Percentiles rank a stretch among this genome's conserved stretches.
These are phyloP conservation scores for Scophthalmus maximus DNA, from an alignment of 2,113 vertebrate genomes.

Conservation along the genomic window DNA sequence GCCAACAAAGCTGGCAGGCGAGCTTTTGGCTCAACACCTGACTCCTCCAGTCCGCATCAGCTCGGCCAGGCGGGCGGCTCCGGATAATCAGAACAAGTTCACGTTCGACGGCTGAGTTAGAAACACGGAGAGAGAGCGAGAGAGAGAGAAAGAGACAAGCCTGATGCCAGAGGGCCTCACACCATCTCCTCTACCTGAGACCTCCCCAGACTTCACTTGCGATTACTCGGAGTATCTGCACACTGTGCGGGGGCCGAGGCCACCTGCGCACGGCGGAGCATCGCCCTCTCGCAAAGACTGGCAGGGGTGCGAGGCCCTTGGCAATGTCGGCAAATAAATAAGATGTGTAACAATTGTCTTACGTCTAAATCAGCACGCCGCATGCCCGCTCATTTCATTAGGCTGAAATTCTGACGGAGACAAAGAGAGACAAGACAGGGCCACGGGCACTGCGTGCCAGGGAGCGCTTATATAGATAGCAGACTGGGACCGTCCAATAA, in stretches of 20 bases:
- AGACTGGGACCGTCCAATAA: constrained; percentile 54
- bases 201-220: constrained; percentile 38
- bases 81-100: constrained; percentile 25
- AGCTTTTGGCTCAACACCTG: constrained; percentile 38
- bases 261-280: constrained; percentile 37
- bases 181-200: constrained; percentile 14
- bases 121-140: background rate
- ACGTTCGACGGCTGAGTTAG: constrained; percentile 28
- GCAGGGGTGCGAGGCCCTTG: background rate
- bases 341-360: constrained; percentile 45
- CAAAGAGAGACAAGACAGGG: constrained; percentile 51
- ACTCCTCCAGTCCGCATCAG: constrained; percentile 16
- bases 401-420: constrained; percentile 47
- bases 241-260: background rate
- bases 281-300: background rate
- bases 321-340: constrained; percentile 53
- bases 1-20: constrained; percentile 6
- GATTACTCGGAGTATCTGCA: constrained; percentile 49
- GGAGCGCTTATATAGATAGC: constrained; percentile 38
- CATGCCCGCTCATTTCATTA: constrained; percentile 56
- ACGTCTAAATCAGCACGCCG: constrained; percentile 32
- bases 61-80: constrained; percentile 1
- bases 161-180: constrained; percentile 9
- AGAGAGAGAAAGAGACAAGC: background rate
- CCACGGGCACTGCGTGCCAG: constrained; percentile 46